Evolutionary conservation across 2,797 vertebrate species (phyloP).

Genomic region (Acanthiza pusilla): DNA sequence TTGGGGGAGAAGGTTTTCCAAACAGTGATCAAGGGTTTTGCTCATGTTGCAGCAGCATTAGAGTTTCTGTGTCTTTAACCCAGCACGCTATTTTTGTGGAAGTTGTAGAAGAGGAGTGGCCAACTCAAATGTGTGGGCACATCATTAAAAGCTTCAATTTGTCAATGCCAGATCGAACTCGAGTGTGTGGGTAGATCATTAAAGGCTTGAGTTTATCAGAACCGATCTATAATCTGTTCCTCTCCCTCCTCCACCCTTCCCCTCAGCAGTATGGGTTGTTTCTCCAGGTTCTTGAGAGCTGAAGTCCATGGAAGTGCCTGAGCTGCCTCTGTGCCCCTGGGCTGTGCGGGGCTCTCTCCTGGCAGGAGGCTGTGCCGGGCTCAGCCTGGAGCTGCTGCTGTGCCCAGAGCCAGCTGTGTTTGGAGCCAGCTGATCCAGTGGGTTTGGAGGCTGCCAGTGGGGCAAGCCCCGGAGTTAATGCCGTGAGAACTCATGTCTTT

Average conservation of each 20-base stretch:
- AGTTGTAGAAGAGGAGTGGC: constrained; percentile 51
- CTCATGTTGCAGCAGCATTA: neutral
- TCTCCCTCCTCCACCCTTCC: constrained; percentile 22
- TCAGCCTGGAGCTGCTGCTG: neutral
- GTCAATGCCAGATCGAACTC: constrained; percentile 65
- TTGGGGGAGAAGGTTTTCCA: neutral
- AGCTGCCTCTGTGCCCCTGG: neutral
- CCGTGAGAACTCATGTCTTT: neutral
- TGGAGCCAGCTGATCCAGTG: neutral
- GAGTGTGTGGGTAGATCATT: constrained; percentile 62
- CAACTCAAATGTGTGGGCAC: constrained; percentile 41
- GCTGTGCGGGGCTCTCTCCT: neutral
- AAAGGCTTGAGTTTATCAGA: constrained; percentile 59
- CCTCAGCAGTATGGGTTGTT: neutral
- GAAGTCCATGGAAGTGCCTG: neutral
- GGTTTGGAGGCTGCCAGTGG: neutral
- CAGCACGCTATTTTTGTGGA: constrained; percentile 29
- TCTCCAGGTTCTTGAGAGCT: neutral
- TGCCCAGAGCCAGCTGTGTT: neutral
- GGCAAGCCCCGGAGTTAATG: neutral
- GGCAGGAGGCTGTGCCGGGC: neutral
- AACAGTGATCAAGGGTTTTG: neutral
- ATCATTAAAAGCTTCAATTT: constrained; percentile 63
- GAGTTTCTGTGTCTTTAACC: neutral
- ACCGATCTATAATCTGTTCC: constrained; percentile 18